phyloP scores from a whole-genome alignment of 2,888 invertebrate species.

The Leptinotarsa tumamoca region DNA sequence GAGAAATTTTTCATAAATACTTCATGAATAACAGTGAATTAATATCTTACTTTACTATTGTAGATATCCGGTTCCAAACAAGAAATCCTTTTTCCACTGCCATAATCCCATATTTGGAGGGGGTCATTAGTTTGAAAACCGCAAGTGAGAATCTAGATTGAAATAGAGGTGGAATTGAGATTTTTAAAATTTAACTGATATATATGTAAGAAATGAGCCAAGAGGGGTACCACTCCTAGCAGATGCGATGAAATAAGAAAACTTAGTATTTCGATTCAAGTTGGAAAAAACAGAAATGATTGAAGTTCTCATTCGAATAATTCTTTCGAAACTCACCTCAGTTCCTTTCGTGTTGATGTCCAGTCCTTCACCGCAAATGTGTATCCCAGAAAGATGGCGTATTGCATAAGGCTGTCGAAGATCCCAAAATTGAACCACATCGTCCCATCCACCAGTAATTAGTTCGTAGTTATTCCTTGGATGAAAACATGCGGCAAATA shows the following conservation, averaged over 20 bases:
- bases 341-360: constrained; percentile 75
- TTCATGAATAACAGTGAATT: neutral
- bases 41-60: constrained; percentile 53
- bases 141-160: constrained; percentile 72
- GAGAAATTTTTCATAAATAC: no score
- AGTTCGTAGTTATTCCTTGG: constrained; percentile 75
- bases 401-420: constrained; percentile 73
- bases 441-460: constrained; percentile 78
- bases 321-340: constrained; percentile 65
- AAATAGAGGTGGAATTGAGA: no score
- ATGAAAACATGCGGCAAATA: constrained; percentile 76
- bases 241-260: no score
- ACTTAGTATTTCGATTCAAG: no score
- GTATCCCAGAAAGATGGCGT: constrained; percentile 71
- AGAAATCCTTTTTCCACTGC: constrained; percentile 73
- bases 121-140: constrained; percentile 74
- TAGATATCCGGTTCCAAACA: constrained; percentile 71
- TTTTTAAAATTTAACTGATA: no score
- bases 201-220: no score
- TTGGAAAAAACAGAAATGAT: no score
- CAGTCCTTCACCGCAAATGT: constrained; percentile 76
- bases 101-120: constrained; percentile 77
- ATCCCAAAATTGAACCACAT: constrained; percentile 77
- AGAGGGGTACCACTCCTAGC: no score
- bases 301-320: neutral